Evolutionary conservation across 1,140 invertebrate species (phyloP), one percentile per base, ranked within the genome.

Genomic region (Amphibalanus amphitrite): DNA sequence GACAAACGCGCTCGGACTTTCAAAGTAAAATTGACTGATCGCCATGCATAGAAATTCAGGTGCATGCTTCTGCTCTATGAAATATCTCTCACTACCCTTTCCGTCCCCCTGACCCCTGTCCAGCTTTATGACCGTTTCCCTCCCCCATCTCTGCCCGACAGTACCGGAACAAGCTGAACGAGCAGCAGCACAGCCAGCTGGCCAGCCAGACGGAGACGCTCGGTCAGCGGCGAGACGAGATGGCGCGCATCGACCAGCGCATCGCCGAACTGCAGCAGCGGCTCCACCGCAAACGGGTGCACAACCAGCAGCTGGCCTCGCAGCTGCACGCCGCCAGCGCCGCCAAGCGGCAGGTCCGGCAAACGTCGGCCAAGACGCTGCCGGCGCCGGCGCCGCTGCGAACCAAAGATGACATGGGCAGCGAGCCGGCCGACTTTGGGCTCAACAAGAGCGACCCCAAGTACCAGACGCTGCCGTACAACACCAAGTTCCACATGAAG

Each of bases 101-200:
- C n/a, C n/a, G n/a, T n/a, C n/a, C n/a, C n/a, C n/a, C n/a, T n/a
- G n/a, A n/a, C n/a, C n/a, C n/a, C n/a, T n/a, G n/a, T n/a, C n/a
- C n/a, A n/a, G n/a, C n/a, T n/a, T n/a, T n/a, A n/a, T n/a, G n/a
- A n/a, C n/a, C n/a, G n/a, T n/a, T n/a, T n/a, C n/a, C n/a, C n/a
- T n/a, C n/a, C n/a, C n/a, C n/a, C n/a, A n/a, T n/a, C n/a, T n/a
- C n/a, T n/a, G n/a, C n/a, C n/a, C n/a, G n/a, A n/a, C 82, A 97
- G 93, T 95, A 95, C 79, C 91, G 93, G 29, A 96, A 96, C 81
- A 95, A 96, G 79, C 82, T 97, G 79, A 95, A 94, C 80, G 90
- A 96, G 78, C 92, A 97, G 78, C 93, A 97, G 80, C 93, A 91
- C 79, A 88, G 88, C 59, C 85, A 92, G 72, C 83, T 97, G 71